Percentiles rank a stretch among this genome's conserved stretches.
phyloP scores from a whole-genome alignment of 1,140 invertebrate genomes.

The Caenorhabditis elegans region DNA sequence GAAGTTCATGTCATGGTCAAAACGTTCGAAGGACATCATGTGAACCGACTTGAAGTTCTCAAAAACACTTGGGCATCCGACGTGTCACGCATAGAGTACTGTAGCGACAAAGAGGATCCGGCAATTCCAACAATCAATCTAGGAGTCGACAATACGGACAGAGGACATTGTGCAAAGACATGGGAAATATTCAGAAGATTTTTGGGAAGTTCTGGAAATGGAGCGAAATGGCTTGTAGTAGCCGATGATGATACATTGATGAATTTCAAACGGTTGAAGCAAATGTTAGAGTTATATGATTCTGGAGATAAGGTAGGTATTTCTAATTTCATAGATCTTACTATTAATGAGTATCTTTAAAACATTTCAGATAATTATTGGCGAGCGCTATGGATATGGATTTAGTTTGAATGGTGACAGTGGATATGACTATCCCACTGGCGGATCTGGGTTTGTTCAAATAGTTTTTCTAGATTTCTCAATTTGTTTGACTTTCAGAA shows the following conservation, averaged over 20 bases:
- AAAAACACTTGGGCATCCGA: conserved; percentile 8
- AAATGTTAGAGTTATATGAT: background rate
- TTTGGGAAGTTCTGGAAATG: background rate
- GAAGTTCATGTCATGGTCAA: conserved; percentile 37
- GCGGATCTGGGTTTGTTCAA: conserved; percentile 20
- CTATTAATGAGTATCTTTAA: background rate
- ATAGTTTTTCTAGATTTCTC: background rate
- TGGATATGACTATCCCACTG: conserved; percentile 38
- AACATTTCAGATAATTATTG: conserved; percentile 20
- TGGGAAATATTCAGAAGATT: conserved; percentile 33
- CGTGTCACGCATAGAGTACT: background rate
- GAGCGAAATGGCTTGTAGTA: conserved; percentile 18
- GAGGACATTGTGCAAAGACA: conserved; percentile 41
- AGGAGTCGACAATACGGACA: conserved; percentile 33
- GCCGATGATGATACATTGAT: conserved; percentile 41
- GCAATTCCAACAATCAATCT: background rate
- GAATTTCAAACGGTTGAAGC: background rate
- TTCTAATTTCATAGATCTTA: background rate
- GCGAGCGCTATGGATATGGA: conserved; percentile 43
- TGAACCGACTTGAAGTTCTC: conserved; percentile 7
- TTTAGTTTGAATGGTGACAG: background rate
- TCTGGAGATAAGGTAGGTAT: background rate
- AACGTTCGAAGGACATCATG: conserved; percentile 39
- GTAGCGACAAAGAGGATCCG: background rate
- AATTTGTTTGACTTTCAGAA: background rate